phyloP scores from a whole-genome alignment of 2,888 invertebrate genomes.

The Oxytorus armatus region DNA sequence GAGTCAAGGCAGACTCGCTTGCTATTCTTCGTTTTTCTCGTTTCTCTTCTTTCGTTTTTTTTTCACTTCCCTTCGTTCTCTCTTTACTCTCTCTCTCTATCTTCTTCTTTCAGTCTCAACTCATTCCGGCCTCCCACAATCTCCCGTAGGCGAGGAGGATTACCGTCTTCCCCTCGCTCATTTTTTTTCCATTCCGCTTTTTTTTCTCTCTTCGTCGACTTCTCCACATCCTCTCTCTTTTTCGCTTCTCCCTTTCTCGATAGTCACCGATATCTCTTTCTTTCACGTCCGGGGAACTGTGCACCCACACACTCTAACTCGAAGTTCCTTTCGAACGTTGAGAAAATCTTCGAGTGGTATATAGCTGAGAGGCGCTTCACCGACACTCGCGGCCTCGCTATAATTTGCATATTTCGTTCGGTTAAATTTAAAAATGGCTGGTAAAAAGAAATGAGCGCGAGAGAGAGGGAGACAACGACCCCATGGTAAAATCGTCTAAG shows the following conservation, averaged over 20 bases:
- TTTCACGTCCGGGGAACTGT: slow-evolving; percentile 37
- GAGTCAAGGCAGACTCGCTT: slow-evolving; percentile 47
- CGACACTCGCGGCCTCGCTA: slow-evolving; percentile 50
- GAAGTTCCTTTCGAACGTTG: slow-evolving; percentile 29
- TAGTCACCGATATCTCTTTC: slow-evolving; percentile 36
- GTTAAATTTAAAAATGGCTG: slow-evolving; percentile 49
- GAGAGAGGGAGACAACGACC: slow-evolving; percentile 13
- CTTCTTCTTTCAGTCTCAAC: slow-evolving; percentile 68
- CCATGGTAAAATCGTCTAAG: slow-evolving; percentile 36
- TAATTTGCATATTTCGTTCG: slow-evolving; percentile 82
- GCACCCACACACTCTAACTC: slow-evolving; percentile 43
- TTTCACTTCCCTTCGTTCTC: slow-evolving; percentile 20
- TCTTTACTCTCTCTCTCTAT: slow-evolving; percentile 18
- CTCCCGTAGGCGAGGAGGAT: slow-evolving; percentile 82
- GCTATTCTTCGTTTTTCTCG: slow-evolving; percentile 56
- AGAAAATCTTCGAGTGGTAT: slow-evolving; percentile 36
- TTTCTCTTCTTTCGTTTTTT: slow-evolving; percentile 47
- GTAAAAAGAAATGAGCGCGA: slow-evolving; percentile 12
- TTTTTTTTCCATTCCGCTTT: slow-evolving; percentile 38
- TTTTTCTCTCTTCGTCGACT: slow-evolving; percentile 13
- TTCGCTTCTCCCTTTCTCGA: slow-evolving; percentile 28
- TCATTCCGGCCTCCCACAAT: slow-evolving; percentile 81
- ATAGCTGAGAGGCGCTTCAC: slow-evolving; percentile 37
- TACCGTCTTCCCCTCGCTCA: slow-evolving; percentile 75
- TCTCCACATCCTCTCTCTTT: too few species aligned